Evolutionary conservation across 2,797 vertebrate species (phyloP).

Genomic region (Hybognathus amarus): DNA sequence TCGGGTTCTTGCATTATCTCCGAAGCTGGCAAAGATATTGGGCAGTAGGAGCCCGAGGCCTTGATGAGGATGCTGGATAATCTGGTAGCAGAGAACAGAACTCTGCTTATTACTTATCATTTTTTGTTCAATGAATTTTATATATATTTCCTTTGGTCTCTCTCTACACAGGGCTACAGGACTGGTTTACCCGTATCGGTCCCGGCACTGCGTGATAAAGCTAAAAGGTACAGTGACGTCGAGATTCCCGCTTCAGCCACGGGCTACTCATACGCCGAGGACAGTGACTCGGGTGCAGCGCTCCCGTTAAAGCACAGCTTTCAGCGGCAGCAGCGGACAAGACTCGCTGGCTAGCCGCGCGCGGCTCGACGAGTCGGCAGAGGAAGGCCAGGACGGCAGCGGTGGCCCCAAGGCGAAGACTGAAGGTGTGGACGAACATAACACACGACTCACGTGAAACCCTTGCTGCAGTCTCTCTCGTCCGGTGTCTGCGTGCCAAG

Average conservation of each 20-base stretch:
- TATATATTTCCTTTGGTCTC: too few species aligned
- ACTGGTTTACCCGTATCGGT: slow-evolving; percentile 97
- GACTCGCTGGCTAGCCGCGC: slow-evolving; percentile 92
- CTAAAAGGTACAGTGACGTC: slow-evolving; percentile 95
- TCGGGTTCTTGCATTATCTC: too few species aligned
- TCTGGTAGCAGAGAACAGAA: slow-evolving; percentile 81
- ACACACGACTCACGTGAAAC: slow-evolving; percentile 99
- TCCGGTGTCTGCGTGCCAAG: slow-evolving; percentile 99
- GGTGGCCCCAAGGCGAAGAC: slow-evolving; percentile 99
- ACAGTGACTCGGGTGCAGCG: slow-evolving; percentile 94
- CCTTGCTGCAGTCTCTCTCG: slow-evolving; percentile 99
- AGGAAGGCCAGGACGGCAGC: slow-evolving; percentile 90
- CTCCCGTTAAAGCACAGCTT: slow-evolving; percentile 99
- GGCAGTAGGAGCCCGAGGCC: slow-evolving; percentile 98
- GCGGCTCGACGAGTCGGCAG: slow-evolving; percentile 90
- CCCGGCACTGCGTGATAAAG: slow-evolving; percentile 94
- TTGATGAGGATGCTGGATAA: slow-evolving; percentile 99
- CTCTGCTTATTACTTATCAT: not conserved
- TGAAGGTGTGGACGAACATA: slow-evolving; percentile 99
- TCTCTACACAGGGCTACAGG: slow-evolving; percentile 87
- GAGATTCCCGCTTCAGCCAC: slow-evolving; percentile 90
- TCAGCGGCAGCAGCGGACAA: slow-evolving; percentile 99
- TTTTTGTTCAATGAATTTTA: not conserved
- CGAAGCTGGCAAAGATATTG: too few species aligned
- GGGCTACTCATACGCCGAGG: slow-evolving; percentile 89